Evolutionary conservation across 37 sponge, comb jelly and placozoan genomes (phyloP), one percentile per base, ranked within the genome.

Genomic region (Oscarella lobularis): DNA sequence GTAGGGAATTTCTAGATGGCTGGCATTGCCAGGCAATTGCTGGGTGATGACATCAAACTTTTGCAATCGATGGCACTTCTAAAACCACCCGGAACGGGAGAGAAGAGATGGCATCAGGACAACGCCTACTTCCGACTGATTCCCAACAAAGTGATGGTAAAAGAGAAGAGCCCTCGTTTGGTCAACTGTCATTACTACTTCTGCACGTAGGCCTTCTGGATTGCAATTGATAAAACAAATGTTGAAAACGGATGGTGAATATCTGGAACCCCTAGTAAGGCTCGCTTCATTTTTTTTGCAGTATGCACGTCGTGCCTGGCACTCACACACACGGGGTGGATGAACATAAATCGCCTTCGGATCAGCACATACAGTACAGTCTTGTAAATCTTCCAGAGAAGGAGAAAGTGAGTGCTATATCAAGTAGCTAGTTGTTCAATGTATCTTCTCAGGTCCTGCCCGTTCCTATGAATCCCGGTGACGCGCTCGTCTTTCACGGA

Each of bases 31-130:
- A 40, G 30, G 1, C 3, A 76, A 38, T 39, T 68, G 30, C 14
- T 86, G 0, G 87, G 87, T 0, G 36, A 48, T 34, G 77, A 86
- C 71, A 48, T 86, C 20, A 82, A 82, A 67, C 41, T 86, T 31
- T 69, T 86, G 3, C 87, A 86, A 71, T 82, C 83, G 37, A 86
- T 86, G 87, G 37, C 77, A n/a, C 73, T 86, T 27, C 40, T 86
- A 4, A 86, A 86, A 33, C 87, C 87, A 33, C 87, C 87, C 81
- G 86, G 86, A 73, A 73, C 82, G 2, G 41, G 37, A 3, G 82
- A 78, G 76, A 86, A 86, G 72, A 73, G 34, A 2, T 86, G 86
- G 86, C 86, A 86, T 73, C 86, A 86, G 75, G 86, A 86, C 39
- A 86, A 86, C 67, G 86, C 79, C 5, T 86, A 86, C 36, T 86